Percentiles rank a stretch among this genome's conserved stretches.
phyloP scores from a whole-genome alignment of 2,888 invertebrate species.

The Thereva nobilitata region DNA sequence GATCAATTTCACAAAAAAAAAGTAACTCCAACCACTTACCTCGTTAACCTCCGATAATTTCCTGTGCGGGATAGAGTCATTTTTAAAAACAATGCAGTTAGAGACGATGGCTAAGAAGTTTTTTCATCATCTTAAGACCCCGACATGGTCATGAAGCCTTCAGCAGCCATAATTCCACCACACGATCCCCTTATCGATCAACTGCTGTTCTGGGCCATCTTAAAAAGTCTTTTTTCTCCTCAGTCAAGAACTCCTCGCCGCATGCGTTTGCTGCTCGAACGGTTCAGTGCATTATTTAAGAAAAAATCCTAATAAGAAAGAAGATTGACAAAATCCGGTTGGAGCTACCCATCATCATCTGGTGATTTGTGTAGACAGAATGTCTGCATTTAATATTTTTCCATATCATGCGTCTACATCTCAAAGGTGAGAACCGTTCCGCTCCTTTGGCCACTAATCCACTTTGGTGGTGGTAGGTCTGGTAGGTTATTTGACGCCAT shows the following conservation, averaged over 20 bases:
- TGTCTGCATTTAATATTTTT: neutral
- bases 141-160: constrained; percentile 20
- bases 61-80: constrained; percentile 43
- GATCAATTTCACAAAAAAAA: neutral
- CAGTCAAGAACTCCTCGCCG: constrained; percentile 3
- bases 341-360: no score
- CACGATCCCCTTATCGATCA: neutral
- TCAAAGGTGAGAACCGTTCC: constrained; percentile 31
- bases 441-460: constrained; percentile 30
- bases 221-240: neutral
- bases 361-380: no score
- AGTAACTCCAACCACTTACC: constrained; percentile 41
- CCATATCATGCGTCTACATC: constrained; percentile 5
- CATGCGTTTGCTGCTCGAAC: no score
- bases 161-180: constrained; percentile 22
- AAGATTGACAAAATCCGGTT: neutral
- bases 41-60: constrained; percentile 48
- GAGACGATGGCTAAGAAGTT: constrained; percentile 14
- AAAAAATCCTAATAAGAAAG: constrained; percentile 10
- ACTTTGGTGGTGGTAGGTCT: neutral
- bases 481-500: constrained; percentile 27
- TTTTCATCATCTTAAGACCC: constrained; percentile 21
- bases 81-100: constrained; percentile 23
- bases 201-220: neutral
- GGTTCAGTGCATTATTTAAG: neutral